Percentiles rank a stretch among this genome's conserved stretches.
phyloP scores from a whole-genome alignment of 2,797 vertebrate species.

The Argyrosomus regius region DNA sequence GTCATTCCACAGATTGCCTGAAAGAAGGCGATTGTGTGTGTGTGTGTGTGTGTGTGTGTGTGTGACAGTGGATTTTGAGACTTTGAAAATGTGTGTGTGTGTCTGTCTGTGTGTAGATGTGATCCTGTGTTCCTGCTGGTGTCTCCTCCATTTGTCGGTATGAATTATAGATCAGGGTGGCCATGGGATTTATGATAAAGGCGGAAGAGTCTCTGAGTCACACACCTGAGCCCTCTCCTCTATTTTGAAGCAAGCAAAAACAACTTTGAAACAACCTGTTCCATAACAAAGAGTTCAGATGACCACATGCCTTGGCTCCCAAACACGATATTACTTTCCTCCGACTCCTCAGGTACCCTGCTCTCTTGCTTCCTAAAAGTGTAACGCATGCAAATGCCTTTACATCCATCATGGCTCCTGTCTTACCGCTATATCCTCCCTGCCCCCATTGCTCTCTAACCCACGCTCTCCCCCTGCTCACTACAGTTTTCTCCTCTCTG shows the following conservation, averaged over 20 bases:
- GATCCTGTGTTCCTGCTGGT: conserved; percentile 55
- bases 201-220: conserved; percentile 53
- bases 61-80: conserved; percentile 45
- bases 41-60: conserved; percentile 44
- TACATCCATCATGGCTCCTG: conserved; percentile 47
- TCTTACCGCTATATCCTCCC: conserved; percentile 15
- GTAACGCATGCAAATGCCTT: conserved; percentile 55
- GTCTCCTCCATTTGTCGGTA: conserved; percentile 75
- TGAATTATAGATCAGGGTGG: conserved; percentile 80
- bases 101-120: conserved; percentile 12
- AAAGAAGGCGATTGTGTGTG: conserved; percentile 57
- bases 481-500: background rate
- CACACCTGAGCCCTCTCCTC: conserved; percentile 72
- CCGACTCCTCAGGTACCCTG: conserved; percentile 34
- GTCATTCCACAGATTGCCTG: conserved; percentile 73
- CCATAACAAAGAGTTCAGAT: conserved; percentile 13
- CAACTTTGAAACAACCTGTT: conserved; percentile 50
- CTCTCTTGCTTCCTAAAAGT: conserved; percentile 36
- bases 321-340: conserved; percentile 31
- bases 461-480: background rate
- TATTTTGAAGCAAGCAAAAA: conserved; percentile 47
- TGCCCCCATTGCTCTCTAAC: conserved; percentile 16
- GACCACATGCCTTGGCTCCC: conserved; percentile 18
- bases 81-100: conserved; percentile 52
- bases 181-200: conserved; percentile 66